Conservation (phyloP, 2,888 invertebrate genomes). For the Hirudinaria manillensis region DNA sequence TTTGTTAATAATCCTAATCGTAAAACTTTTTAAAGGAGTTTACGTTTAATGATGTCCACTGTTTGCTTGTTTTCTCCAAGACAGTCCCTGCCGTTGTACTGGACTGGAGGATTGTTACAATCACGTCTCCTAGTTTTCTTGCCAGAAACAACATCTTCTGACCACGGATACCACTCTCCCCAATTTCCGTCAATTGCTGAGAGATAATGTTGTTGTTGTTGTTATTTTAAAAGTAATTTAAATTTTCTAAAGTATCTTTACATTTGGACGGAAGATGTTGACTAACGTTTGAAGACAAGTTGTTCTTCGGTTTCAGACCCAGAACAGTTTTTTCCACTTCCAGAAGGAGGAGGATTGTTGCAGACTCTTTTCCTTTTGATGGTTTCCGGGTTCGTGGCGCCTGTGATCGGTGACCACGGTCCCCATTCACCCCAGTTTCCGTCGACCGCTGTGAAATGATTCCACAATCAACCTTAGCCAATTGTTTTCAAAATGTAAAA, state of each 20-base stretch:
- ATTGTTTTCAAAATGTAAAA: not conserved
- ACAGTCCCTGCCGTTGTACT: conserved; percentile 20
- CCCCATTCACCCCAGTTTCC: conserved; percentile 23
- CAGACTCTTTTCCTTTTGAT: conserved; percentile 17
- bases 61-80: conserved; percentile 1
- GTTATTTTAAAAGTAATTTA: not conserved
- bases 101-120: not conserved
- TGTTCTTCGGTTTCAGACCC: conserved; percentile 14
- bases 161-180: conserved; percentile 18
- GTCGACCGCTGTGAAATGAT: conserved; percentile 2
- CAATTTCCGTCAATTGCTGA: conserved; percentile 17
- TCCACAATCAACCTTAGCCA: not conserved
- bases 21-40: not conserved
- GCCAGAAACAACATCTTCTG: not conserved
- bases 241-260: not conserved
- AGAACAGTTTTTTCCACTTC: conserved; percentile 4
- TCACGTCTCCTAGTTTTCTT: conserved; percentile 3
- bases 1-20: too few species aligned
- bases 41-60: conserved; percentile 5
- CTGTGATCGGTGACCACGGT: conserved; percentile 15
- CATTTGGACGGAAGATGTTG: not conserved
- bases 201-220: not conserved
- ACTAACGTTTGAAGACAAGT: conserved; percentile 14
- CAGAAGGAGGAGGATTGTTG: conserved; percentile 22
- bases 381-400: conserved; percentile 17